These are phyloP conservation scores for Cryptocephalus moraei DNA, from an alignment of 2,888 invertebrate species.

Conservation along the genomic window DNA sequence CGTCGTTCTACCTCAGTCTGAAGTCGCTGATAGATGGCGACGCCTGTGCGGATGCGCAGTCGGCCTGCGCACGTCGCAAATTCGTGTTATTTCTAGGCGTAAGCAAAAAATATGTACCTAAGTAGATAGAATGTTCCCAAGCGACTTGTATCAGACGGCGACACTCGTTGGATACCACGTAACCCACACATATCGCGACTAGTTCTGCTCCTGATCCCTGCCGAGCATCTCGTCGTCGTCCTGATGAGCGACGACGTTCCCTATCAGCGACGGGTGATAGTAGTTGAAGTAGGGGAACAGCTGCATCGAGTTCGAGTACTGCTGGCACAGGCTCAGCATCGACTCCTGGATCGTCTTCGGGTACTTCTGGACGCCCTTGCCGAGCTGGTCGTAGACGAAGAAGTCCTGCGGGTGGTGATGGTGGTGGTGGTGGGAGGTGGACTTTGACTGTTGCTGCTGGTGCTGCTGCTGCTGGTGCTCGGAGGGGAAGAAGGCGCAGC, in stretches of 20 bases:
- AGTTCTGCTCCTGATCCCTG: slow-evolving; percentile 20
- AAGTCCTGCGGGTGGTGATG: slow-evolving; percentile 26
- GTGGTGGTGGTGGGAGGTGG: slow-evolving; percentile 23
- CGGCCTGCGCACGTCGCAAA: too few relatives aligned
- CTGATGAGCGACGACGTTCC: slow-evolving; percentile 21
- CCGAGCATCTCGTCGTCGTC: slow-evolving; percentile 22
- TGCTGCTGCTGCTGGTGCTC: slow-evolving; percentile 25
- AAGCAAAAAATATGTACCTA: too few relatives aligned
- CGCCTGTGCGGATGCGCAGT: too few relatives aligned
- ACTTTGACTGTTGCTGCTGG: slow-evolving; percentile 15
- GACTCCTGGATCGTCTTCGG: slow-evolving; percentile 35
- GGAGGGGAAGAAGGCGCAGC: slow-evolving; percentile 17
- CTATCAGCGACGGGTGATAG: slow-evolving; percentile 32
- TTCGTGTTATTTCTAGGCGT: too few relatives aligned
- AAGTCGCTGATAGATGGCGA: too few relatives aligned
- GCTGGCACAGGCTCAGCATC: slow-evolving; percentile 37
- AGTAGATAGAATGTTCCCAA: too few relatives aligned
- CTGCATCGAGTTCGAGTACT: slow-evolving; percentile 35
- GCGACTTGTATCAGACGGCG: too few relatives aligned
- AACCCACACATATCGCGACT: too few relatives aligned
- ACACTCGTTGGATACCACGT: too few relatives aligned
- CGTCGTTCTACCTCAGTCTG: too few relatives aligned
- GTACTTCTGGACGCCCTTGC: slow-evolving; percentile 30
- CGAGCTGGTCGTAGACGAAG: slow-evolving; percentile 34
- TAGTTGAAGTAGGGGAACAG: slow-evolving; percentile 39